A percentile compares a stretch with the other conserved stretches of the same genome.
Conservation (phyloP, 2,113 vertebrate species). For the Artemisiospiza belli region DNA sequence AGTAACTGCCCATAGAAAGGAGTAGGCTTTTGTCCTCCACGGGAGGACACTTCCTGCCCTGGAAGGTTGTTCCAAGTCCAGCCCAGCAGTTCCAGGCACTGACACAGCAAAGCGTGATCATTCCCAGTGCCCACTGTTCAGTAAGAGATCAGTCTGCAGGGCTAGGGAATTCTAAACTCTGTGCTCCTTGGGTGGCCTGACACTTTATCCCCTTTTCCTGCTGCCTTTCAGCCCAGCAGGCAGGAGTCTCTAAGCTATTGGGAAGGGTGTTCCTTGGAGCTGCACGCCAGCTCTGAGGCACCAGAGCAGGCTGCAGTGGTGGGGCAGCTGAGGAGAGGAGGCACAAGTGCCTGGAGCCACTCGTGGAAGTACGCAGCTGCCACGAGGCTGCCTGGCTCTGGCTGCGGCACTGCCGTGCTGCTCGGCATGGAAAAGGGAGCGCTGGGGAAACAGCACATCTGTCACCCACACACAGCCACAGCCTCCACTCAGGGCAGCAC, state of each 20-base stretch:
- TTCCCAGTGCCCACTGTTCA: neutral
- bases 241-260: neutral
- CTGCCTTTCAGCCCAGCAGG: constrained; percentile 18
- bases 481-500: constrained; percentile 62
- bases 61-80: neutral
- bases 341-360: neutral
- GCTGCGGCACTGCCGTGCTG: constrained; percentile 54
- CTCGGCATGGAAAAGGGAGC: constrained; percentile 87
- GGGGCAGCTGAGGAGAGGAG: constrained; percentile 50
- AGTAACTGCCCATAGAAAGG: neutral
- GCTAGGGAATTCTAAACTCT: neutral
- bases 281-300: neutral
- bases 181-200: constrained; percentile 4
- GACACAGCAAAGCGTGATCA: neutral
- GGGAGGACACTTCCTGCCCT: neutral
- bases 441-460: constrained; percentile 86
- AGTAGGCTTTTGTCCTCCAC: neutral
- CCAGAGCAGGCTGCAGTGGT: neutral
- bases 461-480: constrained; percentile 78
- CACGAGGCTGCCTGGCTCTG: constrained; percentile 59
- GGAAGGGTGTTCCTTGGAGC: neutral
- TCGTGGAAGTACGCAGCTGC: constrained; percentile 76
- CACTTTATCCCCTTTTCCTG: neutral
- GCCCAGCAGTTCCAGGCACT: neutral
- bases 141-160: neutral